These are phyloP conservation scores for Drosophila cardini DNA, from an alignment of 1,140 invertebrate species.

Conservation along the genomic window DNA sequence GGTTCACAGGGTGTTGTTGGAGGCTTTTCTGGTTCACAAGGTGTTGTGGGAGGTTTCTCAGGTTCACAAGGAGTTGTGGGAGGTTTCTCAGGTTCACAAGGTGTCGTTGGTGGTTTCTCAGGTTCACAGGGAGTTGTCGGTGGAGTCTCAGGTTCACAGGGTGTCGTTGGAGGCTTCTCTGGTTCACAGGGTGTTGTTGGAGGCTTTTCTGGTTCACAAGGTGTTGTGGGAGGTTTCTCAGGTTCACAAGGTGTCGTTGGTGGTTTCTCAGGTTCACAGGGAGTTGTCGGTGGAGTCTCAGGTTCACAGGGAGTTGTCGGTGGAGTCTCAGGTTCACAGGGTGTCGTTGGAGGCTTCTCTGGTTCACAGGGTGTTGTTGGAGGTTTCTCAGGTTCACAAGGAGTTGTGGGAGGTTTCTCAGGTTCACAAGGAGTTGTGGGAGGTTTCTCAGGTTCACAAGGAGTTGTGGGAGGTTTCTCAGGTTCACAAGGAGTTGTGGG, in stretches of 20 bases:
- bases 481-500: background rate
- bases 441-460: background rate
- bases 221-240: background rate
- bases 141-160: background rate
- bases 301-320: background rate
- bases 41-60: background rate
- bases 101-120: background rate
- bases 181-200: background rate
- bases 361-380: background rate
- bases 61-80: background rate
- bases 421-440: background rate
- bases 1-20: background rate
- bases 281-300: background rate
- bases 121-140: background rate
- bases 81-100: slow-evolving; percentile 1
- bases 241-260: background rate
- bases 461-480: background rate
- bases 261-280: background rate
- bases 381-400: slow-evolving; percentile 8
- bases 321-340: background rate
- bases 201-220: background rate
- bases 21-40: background rate
- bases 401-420: slow-evolving; percentile 18
- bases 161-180: background rate
- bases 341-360: background rate